These are phyloP conservation scores for Conus betulinus DNA, from an alignment of 1,140 invertebrate species.

Conservation along the genomic window DNA sequence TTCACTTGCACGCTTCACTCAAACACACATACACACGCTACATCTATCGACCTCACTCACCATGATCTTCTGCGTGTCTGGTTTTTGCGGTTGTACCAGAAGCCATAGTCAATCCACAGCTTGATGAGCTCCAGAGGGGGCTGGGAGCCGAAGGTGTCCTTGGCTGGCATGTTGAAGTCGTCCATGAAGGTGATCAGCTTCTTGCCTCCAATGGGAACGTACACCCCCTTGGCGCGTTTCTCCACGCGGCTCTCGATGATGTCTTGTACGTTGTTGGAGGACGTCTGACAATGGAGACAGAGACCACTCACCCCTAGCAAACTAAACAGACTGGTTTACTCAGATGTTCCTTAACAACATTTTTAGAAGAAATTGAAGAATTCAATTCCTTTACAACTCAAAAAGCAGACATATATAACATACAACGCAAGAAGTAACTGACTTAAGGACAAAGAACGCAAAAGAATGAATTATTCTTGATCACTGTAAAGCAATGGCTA, in stretches of 20 bases:
- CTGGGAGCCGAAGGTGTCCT: slow-evolving; percentile 76
- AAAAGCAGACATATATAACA: too few species aligned
- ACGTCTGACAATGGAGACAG: slow-evolving; percentile 81
- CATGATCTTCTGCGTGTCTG: slow-evolving; percentile 87
- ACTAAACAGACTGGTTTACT: background rate
- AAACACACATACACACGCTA: too few species aligned
- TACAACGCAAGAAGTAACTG: too few species aligned
- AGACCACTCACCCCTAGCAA: background rate
- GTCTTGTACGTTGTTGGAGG: slow-evolving; percentile 79
- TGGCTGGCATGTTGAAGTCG: slow-evolving; percentile 79
- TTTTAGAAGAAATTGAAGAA: too few species aligned
- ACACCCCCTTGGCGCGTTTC: slow-evolving; percentile 62
- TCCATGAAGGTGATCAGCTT: slow-evolving; percentile 76
- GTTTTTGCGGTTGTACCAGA: slow-evolving; percentile 90
- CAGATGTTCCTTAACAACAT: too few species aligned
- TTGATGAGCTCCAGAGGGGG: slow-evolving; percentile 78
- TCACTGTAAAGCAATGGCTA: too few species aligned
- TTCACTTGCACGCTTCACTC: too few species aligned
- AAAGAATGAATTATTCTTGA: too few species aligned
- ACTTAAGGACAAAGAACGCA: too few species aligned
- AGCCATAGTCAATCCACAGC: slow-evolving; percentile 88
- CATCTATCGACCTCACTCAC: slow-evolving; percentile 44
- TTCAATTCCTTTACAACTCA: too few species aligned
- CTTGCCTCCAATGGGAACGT: slow-evolving; percentile 54
- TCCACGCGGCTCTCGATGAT: slow-evolving; percentile 77